Base-by-base conservation (phyloP, 2,797 vertebrate genomes). In the Natrix natrix region DNA sequence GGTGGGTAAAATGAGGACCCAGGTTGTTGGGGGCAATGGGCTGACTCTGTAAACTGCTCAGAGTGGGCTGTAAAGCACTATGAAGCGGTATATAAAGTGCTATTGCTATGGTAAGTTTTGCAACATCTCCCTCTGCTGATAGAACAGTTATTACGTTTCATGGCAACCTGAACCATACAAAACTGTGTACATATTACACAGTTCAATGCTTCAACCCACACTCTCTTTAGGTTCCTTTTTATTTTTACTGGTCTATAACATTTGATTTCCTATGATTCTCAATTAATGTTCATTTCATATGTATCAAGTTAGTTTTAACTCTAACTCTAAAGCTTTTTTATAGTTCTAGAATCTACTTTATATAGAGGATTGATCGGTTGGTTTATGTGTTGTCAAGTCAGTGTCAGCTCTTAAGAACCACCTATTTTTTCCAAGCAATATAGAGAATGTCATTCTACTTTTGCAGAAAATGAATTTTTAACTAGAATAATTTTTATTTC, bases 121-220 rank as follows among this genome's bases (percentile, higher is more conserved):
- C 95, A 95, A 94, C n/a, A 94, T 54, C 95, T 94, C 96, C 95
- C 96, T 94, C 96, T 97, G 32, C 93, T 87, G 97, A 95, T 89
- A 92, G 95, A 95, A 93, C 32, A 69, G 0, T 10, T 90, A 5
- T 55, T 22, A 2, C 26, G 26, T 92, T n/a, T 48, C 22, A 2
- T n/a, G n/a, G 11, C 74, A 89, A 89, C 4, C 4, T 0, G 12
- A 83, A 14, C 32, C 32, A n/a, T 86, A 55, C 63, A 10, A 87
- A 32, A 66, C 43, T 28, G 20, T 22, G 61, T 37, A 7, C n/a
- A 17, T 61, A 54, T 28, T 8, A 60, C 20, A n/a, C 22, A 43
- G 4, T 69, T 57, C 52, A 55, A 87, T 74, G 17, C 16, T 92
- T 83, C 56, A 83, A 24, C 37, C 8, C 20, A 37, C 13, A 32